Evolutionary conservation across 2,113 vertebrate genomes (phyloP).

Genomic region (Dinomys branickii): DNA sequence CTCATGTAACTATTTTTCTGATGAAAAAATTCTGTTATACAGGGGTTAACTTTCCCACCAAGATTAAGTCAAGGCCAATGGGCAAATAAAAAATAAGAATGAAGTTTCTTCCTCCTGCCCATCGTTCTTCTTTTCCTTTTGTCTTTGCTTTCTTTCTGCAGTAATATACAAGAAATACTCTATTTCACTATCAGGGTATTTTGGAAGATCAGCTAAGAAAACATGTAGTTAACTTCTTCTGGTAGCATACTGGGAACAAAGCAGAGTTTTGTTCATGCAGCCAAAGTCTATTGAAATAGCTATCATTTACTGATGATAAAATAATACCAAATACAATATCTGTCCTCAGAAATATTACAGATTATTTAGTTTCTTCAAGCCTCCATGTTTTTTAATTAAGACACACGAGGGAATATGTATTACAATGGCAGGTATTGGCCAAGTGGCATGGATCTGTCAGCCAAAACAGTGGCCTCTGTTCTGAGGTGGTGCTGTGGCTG

Average conservation of each 20-base stretch:
- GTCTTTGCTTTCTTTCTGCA: not conserved
- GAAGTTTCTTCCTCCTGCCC: not conserved
- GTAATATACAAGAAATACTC: too few species aligned
- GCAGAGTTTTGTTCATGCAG: not conserved
- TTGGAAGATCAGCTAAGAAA: not conserved
- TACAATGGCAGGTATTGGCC: not conserved
- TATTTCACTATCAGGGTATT: not conserved
- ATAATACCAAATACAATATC: not conserved
- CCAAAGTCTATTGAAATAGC: not conserved
- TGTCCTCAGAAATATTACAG: not conserved
- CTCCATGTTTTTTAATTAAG: not conserved
- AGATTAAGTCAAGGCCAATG: not conserved
- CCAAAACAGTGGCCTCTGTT: not conserved
- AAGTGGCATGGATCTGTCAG: not conserved
- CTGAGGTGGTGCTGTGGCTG: not conserved
- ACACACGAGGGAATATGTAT: not conserved
- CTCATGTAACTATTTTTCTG: not conserved
- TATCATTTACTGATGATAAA: constrained; percentile 5
- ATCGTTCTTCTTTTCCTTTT: not conserved
- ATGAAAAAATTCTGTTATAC: not conserved
- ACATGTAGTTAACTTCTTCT: not conserved
- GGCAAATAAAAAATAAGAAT: constrained; percentile 27
- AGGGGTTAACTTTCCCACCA: not conserved
- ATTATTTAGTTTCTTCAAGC: constrained; percentile 30
- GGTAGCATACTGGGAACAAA: not conserved